phyloP scores from a whole-genome alignment of 2,113 vertebrate genomes.

The Triplophysa siluroides region DNA sequence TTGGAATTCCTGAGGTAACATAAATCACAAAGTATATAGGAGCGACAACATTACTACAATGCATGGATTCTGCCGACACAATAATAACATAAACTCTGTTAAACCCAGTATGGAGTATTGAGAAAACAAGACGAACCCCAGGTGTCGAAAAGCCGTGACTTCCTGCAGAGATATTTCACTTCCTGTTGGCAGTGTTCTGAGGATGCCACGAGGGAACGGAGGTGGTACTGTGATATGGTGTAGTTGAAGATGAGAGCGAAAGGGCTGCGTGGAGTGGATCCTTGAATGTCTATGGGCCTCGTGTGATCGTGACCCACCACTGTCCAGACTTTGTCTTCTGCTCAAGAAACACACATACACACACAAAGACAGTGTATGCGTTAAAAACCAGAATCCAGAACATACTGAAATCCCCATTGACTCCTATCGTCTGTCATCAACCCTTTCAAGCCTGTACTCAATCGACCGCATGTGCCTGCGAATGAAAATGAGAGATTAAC shows the following conservation, averaged over 20 bases:
- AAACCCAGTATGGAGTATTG: background rate
- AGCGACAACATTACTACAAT: background rate
- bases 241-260: constrained; percentile 84
- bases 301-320: constrained; percentile 84
- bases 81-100: background rate
- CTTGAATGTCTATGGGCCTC: constrained; percentile 76
- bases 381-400: constrained; percentile 6
- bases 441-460: constrained; percentile 22
- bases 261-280: constrained; percentile 71
- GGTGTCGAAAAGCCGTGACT: constrained; percentile 88
- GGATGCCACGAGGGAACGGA: constrained; percentile 81
- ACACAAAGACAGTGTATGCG: constrained; percentile 16
- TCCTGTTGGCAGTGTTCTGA: constrained; percentile 93
- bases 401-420: constrained; percentile 1
- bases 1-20: constrained; percentile 24
- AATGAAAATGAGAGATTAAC: constrained; percentile 55
- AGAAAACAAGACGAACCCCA: constrained; percentile 75
- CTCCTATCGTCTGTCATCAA: constrained; percentile 3
- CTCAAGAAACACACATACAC: constrained; percentile 40
- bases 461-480: constrained; percentile 42
- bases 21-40: constrained; percentile 26
- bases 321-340: constrained; percentile 94
- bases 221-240: constrained; percentile 79
- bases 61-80: background rate
- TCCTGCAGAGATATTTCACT: constrained; percentile 86